Evolutionary conservation across 2,888 invertebrate species (phyloP), one percentile per base, ranked within the genome.

Genomic region (Chalcosyrphus nemorum): DNA sequence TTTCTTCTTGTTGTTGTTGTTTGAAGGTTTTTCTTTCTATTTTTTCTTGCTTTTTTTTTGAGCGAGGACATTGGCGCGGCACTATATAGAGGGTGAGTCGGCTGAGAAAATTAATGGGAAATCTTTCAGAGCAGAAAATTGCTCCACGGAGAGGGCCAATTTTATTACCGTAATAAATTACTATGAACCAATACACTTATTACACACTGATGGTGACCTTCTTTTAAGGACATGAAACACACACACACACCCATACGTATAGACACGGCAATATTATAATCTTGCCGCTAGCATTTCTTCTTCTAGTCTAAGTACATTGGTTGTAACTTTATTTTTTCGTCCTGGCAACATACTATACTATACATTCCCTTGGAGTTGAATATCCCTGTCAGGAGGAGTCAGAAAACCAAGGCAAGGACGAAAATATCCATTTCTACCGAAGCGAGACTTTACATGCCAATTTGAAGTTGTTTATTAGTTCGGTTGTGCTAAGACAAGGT

Each of bases 121-220:
- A 86, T 81, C 81, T 86, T 86, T 45, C 70, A 74, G 81, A 77
- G 86, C 86, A 86, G 81, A 86, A 81, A 86, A 86, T 86, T 86
- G 74, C 74, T 74, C 86, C 71, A 80, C 71, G 57, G 71, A 78
- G 56, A 81, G 71, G 75, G 74, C 86, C 78, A 86, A 81, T 86
- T 86, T 86, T 86, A 86, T 86, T 85, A 80, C 77, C 41, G 80
- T 75, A 78, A 86, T 86, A 86, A 86, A 86, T 86, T 86, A 86
- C 82, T 81, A 86, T 74, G 85, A 86, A 85, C 80, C 85, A 86
- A 86, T 86, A 86, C 80, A 86, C 81, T 86, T 86, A 86, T 86
- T 81, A 81, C 80, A 78, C 81, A 47, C 65, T 65, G 57, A 57
- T 61, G 68, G 82, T 77, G 76, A 77, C 82, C 70, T 78, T 78